phyloP scores from a whole-genome alignment of 2,113 vertebrate genomes.

The Bufo bufo region DNA sequence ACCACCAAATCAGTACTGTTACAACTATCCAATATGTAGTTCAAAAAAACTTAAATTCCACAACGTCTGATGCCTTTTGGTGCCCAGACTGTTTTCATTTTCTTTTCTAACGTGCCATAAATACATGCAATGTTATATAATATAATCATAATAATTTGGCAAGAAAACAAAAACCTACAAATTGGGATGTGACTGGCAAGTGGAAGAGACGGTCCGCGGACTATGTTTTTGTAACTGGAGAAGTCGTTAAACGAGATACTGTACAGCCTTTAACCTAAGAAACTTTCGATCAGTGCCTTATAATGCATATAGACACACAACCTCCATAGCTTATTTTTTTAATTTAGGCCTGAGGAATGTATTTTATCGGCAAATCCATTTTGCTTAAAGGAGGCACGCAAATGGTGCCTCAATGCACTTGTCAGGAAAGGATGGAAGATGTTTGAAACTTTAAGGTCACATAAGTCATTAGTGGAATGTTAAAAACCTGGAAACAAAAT shows the following conservation, averaged over 20 bases:
- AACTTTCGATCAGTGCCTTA: constrained; percentile 87
- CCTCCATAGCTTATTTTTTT: constrained; percentile 73
- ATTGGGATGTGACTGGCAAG: constrained; percentile 79
- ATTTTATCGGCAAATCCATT: constrained; percentile 66
- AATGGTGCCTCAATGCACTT: constrained; percentile 65
- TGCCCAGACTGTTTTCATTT: constrained; percentile 76
- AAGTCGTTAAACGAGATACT: constrained; percentile 73
- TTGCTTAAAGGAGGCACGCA: constrained; percentile 65
- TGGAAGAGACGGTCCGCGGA: constrained; percentile 71
- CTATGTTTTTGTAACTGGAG: constrained; percentile 79
- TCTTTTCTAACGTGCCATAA: constrained; percentile 70
- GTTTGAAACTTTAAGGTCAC: constrained; percentile 40
- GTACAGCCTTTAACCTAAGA: constrained; percentile 85
- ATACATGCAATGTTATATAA: constrained; percentile 71
- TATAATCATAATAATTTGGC: constrained; percentile 68
- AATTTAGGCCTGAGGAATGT: constrained; percentile 63
- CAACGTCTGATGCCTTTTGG: constrained; percentile 74
- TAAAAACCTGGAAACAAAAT: constrained; percentile 49
- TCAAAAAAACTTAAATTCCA: constrained; percentile 61
- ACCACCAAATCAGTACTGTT: constrained; percentile 66
- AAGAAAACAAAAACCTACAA: constrained; percentile 69
- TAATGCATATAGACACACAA: constrained; percentile 77
- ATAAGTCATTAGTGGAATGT: background rate
- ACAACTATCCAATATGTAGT: constrained; percentile 23
- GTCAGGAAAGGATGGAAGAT: constrained; percentile 70